Evolutionary conservation across 2,113 vertebrate species (phyloP).

Genomic region (Etheostoma spectabile): DNA sequence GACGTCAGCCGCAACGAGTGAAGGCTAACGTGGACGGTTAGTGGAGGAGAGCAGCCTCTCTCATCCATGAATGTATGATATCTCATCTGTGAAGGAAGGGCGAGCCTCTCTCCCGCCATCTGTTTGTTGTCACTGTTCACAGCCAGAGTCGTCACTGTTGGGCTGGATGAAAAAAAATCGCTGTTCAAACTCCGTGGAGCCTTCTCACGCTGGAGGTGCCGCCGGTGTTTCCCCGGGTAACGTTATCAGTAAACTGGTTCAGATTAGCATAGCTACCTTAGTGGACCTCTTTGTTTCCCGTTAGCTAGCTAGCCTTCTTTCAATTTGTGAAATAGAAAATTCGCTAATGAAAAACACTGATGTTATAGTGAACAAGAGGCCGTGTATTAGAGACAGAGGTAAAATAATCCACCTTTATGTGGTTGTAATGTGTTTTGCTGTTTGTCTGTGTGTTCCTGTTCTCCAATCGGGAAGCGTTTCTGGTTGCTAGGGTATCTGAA

Average conservation of each 20-base stretch:
- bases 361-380: not conserved
- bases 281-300: constrained; percentile 35
- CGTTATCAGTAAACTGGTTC: not conserved
- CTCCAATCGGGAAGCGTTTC: constrained; percentile 29
- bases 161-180: constrained; percentile 33
- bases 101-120: constrained; percentile 39
- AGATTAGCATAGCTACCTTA: too few relatives aligned
- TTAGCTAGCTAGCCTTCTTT: not conserved
- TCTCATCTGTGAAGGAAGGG: not conserved
- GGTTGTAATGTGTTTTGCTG: not conserved
- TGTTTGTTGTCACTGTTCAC: constrained; percentile 33
- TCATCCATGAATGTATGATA: not conserved
- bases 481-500: constrained; percentile 76
- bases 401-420: not conserved
- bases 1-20: constrained; percentile 77
- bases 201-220: constrained; percentile 24
- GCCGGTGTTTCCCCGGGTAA: constrained; percentile 63
- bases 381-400: not conserved
- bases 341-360: not conserved
- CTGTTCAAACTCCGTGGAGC: constrained; percentile 10
- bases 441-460: not conserved
- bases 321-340: not conserved
- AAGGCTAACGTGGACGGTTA: constrained; percentile 43
- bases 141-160: not conserved
- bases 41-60: constrained; percentile 27